Base-by-base conservation (phyloP, 2,797 vertebrate genomes). In the Karalla daura region DNA sequence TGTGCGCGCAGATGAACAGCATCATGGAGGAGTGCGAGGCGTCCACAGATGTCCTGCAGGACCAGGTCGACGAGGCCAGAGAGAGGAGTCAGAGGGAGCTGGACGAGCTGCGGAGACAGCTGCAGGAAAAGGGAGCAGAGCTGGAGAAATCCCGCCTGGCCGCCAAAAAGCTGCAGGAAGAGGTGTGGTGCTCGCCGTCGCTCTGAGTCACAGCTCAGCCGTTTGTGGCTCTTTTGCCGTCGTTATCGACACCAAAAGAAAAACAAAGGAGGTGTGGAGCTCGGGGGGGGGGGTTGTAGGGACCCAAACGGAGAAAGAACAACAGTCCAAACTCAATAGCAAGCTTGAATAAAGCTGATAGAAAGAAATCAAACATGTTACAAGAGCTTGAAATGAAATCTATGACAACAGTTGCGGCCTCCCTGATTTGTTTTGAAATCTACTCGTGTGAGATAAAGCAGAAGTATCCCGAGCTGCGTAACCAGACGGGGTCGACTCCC, bases 71-170 rank as follows among this genome's bases (percentile, higher is more conserved):
- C 32, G 95, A 95, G 70, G 95, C 94, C 76, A 95, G 91, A 88
- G 96, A 97, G 70, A 96, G 91, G 74, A 96, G 92, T 69, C 93
- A 93, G 70, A 92, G 89, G 83, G 96, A 98, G 76, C 85, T 95
- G 71, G 80, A 87, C 1, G 95, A 96, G 35, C 85, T 96, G 68
- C 95, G 95, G 49, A 93, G 92, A 36, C 96, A 96, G 82, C 83
- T 99, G 78, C 95, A 95, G 84, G 95, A 97, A 83, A 98, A 96
- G 75, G 93, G 90, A 59, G 76, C 92, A 6, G 96, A 98, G 82
- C 85, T 95, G 71, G 96, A 98, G 77, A 97, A 95, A 78, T 92
- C 93, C 64, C 90, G 80, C 47, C 88, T 93, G 65, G 73, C 91
- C 3, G 82, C 92, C 59, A 73, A 90, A 78, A 96, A 94, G 37